These are phyloP conservation scores for Epizoanthus scotinus DNA, from an alignment of 92 coral and sea anemone species.

Conservation along the genomic window DNA sequence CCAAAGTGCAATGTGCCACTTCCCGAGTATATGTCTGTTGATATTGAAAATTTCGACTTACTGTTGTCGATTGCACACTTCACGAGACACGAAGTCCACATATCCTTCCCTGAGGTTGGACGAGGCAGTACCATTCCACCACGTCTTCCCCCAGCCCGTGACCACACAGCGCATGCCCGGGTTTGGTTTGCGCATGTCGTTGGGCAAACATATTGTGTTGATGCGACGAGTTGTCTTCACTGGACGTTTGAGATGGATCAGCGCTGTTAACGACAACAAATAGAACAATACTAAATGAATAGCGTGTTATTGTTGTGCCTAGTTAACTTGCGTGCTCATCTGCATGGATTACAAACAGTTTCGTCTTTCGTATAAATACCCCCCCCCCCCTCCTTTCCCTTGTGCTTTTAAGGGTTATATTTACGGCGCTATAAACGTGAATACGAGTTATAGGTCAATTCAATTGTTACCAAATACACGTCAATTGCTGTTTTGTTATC, in stretches of 20 bases:
- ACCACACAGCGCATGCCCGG: conserved; percentile 85
- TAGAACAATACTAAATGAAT: neutral
- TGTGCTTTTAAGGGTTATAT: no score
- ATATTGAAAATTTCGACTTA: conserved; percentile 38
- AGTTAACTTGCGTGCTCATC: neutral
- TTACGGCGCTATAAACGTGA: no score
- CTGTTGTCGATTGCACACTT: conserved; percentile 76
- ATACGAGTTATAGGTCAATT: no score
- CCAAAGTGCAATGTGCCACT: no score
- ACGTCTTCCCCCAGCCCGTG: conserved; percentile 97
- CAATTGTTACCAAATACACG: no score
- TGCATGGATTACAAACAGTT: neutral
- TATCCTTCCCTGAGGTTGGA: conserved; percentile 83
- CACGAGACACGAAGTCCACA: conserved; percentile 86
- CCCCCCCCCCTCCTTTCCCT: no score
- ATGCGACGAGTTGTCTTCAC: conserved; percentile 57
- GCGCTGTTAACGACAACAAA: conserved; percentile 52
- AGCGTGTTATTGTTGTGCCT: no score
- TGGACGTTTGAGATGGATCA: conserved; percentile 73
- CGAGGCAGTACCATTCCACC: conserved; percentile 82
- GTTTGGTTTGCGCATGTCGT: conserved; percentile 63
- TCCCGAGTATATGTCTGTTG: no score
- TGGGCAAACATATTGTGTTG: conserved; percentile 81
- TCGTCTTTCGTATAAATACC: no score
- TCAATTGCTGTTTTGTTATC: no score